Base-by-base conservation (phyloP, 2,113 vertebrate species). In the Strix uralensis region DNA sequence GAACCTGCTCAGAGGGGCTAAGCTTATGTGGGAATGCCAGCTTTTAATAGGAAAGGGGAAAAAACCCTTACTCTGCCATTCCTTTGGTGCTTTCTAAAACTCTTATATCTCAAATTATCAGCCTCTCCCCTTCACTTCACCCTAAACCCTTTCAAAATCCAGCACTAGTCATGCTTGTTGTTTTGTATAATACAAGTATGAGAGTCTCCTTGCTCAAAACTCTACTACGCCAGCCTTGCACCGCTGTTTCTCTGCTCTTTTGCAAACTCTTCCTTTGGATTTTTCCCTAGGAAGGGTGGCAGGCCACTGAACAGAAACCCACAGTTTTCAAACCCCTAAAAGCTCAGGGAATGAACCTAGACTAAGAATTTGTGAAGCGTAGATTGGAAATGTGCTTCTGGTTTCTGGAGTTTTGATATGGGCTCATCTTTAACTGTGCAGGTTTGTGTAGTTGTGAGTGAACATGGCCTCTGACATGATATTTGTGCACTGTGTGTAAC, bases 21-120 rank as follows among this genome's bases (percentile, higher is more conserved):
- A 65, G 13, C 22, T 92, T 62, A 51, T 54, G 21, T 0, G 0
- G 12, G 22, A 55, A 55, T 38, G 18, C 18, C 42, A 81, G 9
- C 30, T 86, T 95, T 90, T 70, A 73, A 36, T 34, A 47, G 30
- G 15, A 88, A 66, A 82, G 26, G 5, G 17, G 3, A 1, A 7
- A 32, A 62, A 4, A 0, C 7, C 44, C 2, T 54, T 77, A 11
- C 13, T 49, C 9, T 85, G 55, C 19, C 83, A 23, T 34, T 79
- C 34, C 20, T 63, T 77, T 87, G 58, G 16, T 81, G 30, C 4
- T 63, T 15, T 81, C 29, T 79, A 55, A 61, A 88, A 52, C 13
- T 44, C 14, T 49, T 23, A 2, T 26, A 18, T 86, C 16, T 85
- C 58, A 62, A n/a, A 65, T 84, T 69, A 32, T 65, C 57, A 86